Evolutionary conservation across 2,797 vertebrate species (phyloP), one percentile per base, ranked within the genome.

Genomic region (Microhierax caerulescens): DNA sequence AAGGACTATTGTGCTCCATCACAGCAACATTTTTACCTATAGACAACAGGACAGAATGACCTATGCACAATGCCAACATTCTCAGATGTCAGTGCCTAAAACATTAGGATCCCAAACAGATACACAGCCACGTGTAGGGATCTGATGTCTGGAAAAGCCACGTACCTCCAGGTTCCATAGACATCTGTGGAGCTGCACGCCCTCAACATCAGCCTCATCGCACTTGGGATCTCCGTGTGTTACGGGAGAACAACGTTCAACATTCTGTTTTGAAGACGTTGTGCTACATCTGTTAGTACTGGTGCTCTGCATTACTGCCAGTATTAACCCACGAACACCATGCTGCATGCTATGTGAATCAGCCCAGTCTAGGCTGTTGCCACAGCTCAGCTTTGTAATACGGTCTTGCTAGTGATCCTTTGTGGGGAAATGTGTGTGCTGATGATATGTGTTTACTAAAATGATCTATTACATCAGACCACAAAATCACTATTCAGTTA

Each of bases 381-480:
- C 84, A 59, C 17, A 41, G 43, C 83, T 21, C 25, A 72, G 81
- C 51, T 77, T 32, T 23, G 8, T 30, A 65, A n/a, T 24, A 19
- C 51, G 86, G 91, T 84, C 96, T 75, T 79, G 90, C 81, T 94
- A 47, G 80, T 19, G 70, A 95, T 90, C 93, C 94, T 94, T 25
- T 50, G 89, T 50, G 74, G 85, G 93, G 93, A 92, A 91, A 53
- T 0, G 9, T 9, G 77, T 77, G 82, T 43, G 80, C 91, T 48
- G 4, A 47, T 50, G 88, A 93, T 19, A 85, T 11, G 13, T 11
- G 75, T 92, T 93, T 50, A 74, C 78, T 96, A 72, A 86, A 93
- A 88, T 27, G 64, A 90, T 64, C 88, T 77, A 32, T 87, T 63
- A 67, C 70, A 53, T 72, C 93, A 92, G 95, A 93, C 94, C 94